Evolutionary conservation across 2,888 invertebrate species (phyloP), one percentile per base, ranked within the genome.

Genomic region (Andrena praecox): DNA sequence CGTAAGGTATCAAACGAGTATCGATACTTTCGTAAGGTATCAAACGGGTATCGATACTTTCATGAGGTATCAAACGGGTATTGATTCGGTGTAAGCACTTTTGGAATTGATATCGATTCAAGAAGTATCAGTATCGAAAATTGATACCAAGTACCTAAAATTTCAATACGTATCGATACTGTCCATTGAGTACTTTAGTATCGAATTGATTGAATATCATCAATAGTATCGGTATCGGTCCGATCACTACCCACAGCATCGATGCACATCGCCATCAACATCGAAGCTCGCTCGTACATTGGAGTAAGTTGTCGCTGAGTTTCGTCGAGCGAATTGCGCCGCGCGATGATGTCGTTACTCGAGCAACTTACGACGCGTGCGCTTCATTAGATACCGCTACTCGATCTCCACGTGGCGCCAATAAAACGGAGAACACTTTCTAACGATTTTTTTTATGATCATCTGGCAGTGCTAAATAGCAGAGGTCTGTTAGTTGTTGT

Each of bases 351-450:
- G 48, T 77, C 67, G 78, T 77, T 80, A 60, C 54, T 20, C 12
- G 8, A n/a, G 24, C 31, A 35, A 78, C 71, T 77, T 71, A 80
- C 54, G 48, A 67, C 27, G 62, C 80, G 71, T 80, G 78, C 78
- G 71, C 71, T 56, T 54, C 71, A 48, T 77, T 71, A 35, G 54
- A 66, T 66, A 66, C 42, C 50, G 42, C 20, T 54, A 12, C 66
- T 54, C n/a, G 70, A 62, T 50, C 77, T 35, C 33, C 62, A 5
- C 77, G 8, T 4, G 35, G 20, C 63, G 10, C 35, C 42, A 48
- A 54, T 20, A n/a, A 64, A 52, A 64, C 2, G 27, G 16, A 0
- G 27, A 24, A 24, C 6, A 29, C 8, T 35, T 54, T 60, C 12
- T 27, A n/a, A 52, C 16, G 42, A n/a, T 27, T 7, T 33, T 16